Percentiles rank a stretch among this genome's conserved stretches.
These are phyloP conservation scores for Antheraea mylitta DNA, from an alignment of 1,140 invertebrate species.

Conservation along the genomic window DNA sequence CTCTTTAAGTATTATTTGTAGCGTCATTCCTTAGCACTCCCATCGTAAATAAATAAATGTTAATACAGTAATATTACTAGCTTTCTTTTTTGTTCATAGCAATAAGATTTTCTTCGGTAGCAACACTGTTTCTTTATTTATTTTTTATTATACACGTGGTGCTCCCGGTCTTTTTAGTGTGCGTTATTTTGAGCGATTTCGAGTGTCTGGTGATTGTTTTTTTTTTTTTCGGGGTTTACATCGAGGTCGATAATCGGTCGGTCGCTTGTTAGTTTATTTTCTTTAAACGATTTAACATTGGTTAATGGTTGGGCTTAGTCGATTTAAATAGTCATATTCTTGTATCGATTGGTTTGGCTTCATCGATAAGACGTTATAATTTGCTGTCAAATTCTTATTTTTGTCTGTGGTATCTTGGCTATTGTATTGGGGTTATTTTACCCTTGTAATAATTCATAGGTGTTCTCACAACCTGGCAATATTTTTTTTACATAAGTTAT, in stretches of 20 bases:
- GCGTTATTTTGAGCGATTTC: neutral
- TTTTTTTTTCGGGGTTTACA: no score
- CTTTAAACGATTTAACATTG: neutral
- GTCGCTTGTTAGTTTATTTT: neutral
- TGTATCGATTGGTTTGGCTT: neutral
- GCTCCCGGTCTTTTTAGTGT: neutral
- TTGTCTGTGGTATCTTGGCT: no score
- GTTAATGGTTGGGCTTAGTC: neutral
- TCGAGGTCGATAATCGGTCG: neutral
- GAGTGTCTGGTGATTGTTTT: neutral
- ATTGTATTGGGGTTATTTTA: no score
- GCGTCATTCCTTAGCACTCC: neutral
- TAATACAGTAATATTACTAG: neutral
- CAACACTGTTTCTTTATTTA: neutral
- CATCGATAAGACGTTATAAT: no score
- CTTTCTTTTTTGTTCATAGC: neutral
- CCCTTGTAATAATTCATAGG: no score
- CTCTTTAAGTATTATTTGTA: neutral
- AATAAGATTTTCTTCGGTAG: conserved; percentile 2
- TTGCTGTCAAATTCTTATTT: no score
- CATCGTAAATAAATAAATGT: neutral
- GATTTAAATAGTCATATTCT: neutral
- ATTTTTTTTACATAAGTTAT: neutral
- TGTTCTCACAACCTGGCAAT: neutral
- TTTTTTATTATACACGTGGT: neutral